phyloP scores from a whole-genome alignment of 2,797 vertebrate species.

The Cyprinodon diabolis region DNA sequence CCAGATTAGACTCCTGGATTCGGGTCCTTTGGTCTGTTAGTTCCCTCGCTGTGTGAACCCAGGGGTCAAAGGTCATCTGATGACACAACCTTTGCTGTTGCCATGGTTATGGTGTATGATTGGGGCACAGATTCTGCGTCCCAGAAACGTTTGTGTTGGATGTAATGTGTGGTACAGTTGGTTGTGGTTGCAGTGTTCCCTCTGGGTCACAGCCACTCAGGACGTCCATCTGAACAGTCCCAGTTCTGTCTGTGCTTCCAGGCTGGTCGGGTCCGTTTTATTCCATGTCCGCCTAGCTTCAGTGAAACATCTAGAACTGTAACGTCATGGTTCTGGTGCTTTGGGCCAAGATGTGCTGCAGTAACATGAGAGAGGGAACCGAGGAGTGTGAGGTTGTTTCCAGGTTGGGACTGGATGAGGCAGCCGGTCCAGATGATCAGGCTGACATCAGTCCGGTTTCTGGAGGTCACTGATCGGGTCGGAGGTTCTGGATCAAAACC shows the following conservation, averaged over 20 bases:
- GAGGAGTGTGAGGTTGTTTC: too few species aligned
- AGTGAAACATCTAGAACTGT: not conserved
- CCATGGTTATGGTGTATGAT: not conserved
- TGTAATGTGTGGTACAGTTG: not conserved
- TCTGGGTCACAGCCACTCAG: too few species aligned
- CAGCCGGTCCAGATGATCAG: slow-evolving; percentile 23
- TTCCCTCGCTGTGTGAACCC: not conserved
- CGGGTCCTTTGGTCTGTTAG: too few species aligned
- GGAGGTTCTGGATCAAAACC: not conserved
- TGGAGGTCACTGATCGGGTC: not conserved
- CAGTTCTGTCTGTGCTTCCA: not conserved
- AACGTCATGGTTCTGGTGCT: not conserved
- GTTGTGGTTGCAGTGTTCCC: not conserved
- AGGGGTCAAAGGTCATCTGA: not conserved
- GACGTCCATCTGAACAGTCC: too few species aligned
- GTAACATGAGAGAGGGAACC: too few species aligned
- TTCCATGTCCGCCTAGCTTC: not conserved
- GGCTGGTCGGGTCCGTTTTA: not conserved
- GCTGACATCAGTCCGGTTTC: slow-evolving; percentile 8
- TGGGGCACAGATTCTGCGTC: too few species aligned
- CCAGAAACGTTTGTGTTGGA: not conserved
- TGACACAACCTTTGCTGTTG: slow-evolving; percentile 22
- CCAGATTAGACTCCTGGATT: too few species aligned
- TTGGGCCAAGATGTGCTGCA: not conserved
- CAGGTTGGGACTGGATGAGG: slow-evolving; percentile 1